Conservation (phyloP, 2,888 invertebrate genomes). For the Spatulosminthurus flaviceps region DNA sequence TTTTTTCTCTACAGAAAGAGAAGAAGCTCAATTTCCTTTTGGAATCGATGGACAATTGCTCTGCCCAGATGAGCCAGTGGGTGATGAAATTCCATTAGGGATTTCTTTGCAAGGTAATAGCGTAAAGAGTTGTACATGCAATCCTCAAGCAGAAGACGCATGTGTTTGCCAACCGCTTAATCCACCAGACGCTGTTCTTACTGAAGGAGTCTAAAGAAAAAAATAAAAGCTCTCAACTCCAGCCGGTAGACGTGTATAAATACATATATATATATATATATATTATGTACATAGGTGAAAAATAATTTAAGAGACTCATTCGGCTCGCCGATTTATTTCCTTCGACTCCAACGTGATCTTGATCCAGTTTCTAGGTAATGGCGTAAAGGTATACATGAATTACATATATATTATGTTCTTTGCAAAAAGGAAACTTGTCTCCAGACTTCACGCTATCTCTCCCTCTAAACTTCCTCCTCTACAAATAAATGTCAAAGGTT, state of each 20-base stretch:
- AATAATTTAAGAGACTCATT: neutral
- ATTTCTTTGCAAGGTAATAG: constrained; percentile 2
- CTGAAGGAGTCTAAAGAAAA: constrained; percentile 15
- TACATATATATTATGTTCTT: too few species aligned
- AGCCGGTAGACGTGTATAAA: too few species aligned
- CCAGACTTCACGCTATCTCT: too few species aligned
- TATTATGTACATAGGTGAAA: too few species aligned
- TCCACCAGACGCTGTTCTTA: constrained; percentile 26
- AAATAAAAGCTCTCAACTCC: too few species aligned
- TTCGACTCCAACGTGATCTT: neutral
- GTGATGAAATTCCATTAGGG: constrained; percentile 26
- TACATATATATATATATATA: too few species aligned
- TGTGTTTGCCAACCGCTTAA: constrained; percentile 43
- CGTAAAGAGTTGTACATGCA: constrained; percentile 24
- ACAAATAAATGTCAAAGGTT: constrained; percentile 1
- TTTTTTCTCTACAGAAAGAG: constrained; percentile 42
- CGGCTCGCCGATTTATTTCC: neutral
- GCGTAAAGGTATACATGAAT: neutral
- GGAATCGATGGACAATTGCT: constrained; percentile 38
- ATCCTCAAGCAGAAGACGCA: constrained; percentile 30
- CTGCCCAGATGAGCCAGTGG: constrained; percentile 28
- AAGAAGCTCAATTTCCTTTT: constrained; percentile 43
- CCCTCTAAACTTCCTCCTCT: neutral
- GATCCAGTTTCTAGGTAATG: neutral
- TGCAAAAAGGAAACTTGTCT: too few species aligned